Base-by-base conservation (phyloP, 2,797 vertebrate species). In the Pteronotus mesoamericanus region DNA sequence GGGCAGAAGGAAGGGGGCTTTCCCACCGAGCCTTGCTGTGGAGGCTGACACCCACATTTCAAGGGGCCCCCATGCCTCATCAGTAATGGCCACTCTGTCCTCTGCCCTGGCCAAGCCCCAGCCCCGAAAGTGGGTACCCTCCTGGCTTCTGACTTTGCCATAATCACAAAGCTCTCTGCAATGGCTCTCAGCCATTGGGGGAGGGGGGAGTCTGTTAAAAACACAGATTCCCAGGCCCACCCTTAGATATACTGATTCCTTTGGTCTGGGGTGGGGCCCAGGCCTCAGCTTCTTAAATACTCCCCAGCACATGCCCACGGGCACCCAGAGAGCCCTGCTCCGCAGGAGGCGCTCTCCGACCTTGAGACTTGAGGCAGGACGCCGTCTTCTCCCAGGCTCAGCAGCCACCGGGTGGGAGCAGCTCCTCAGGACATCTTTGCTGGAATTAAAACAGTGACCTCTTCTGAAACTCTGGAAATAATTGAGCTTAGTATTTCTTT, bases 281-380 rank as follows among this genome's bases (percentile, higher is more conserved):
- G 55, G 55, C 34, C 34, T 21, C 15, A 29, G 39, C 51, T 64
- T 53, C 39, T 79, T 1, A 8, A 55, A 61, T 53, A 34, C 21
- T 55, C 51, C 74, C 24, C 3, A 14, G 84, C 4, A 64, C 29
- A 77, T 0, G 29, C 24, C 39, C 48, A 0, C 0, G 5, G 29
- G 26, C 7, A 2, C 3, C 3, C 14, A 6, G 71, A 22, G 34
- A 32, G 1, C 5, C 18, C 18, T 1, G 0, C 15, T 71, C 26
- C 18, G 14, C 34, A 7, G 9, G 26, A 29, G 44, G 16, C 18
- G 2, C 24, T 19, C 24, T 2, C 29, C 46, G n/a, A 7, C 19
- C 0, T 0, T 10, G 66, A 44, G 64, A 32, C 51, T 4, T 8
- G 39, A 85, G 24, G 4, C 19, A n/a, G 3, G 2, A 21, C 34